Base-by-base conservation (phyloP, 2,888 invertebrate species). In the Notodonta ziczac region DNA sequence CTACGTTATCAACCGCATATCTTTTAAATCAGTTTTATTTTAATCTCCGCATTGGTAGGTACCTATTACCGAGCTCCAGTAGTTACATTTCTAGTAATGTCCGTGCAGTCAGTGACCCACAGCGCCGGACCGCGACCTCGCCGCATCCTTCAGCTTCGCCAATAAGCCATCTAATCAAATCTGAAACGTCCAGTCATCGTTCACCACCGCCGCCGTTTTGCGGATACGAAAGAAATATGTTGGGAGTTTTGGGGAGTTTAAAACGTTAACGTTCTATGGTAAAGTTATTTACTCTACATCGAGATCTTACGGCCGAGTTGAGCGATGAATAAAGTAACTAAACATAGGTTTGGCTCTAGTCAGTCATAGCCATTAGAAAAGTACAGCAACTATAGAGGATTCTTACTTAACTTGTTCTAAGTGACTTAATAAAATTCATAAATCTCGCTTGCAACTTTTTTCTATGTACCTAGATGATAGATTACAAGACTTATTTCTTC, bases 101-200 rank as follows among this genome's bases (percentile, higher is more conserved):
- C 61, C 63, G 58, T 52, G 69, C 74, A 78, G 86, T 86, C 85
- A 82, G 74, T 83, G 85, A 86, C 82, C 83, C 67, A 58, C 65
- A 58, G 61, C 78, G 69, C 12, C 72, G 68, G 77, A 81, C 77
- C 85, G 78, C 78, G 76, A 74, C 78, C 79, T 74, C 52, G 52
- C 76, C 67, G 66, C 71, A 77, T 82, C 82, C 81, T 83, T 24
- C 24, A 24, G 24, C 24, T 24, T 76, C 70, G 62, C 61, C 63
- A 66, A 67, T 72, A 63, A 63, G 61, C 63, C 62, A 59, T 66
- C 58, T 62, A 57, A 67, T 61, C 54, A 69, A 71, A 72, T 73
- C 67, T 58, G 70, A 72, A 71, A 63, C 51, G 59, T 57, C 62
- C 65, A 73, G 58, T 74, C 71, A 73, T 61, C 64, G 64, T 12